These are phyloP conservation scores for Actinemys pallida DNA, from an alignment of 2,113 vertebrate species.

Conservation along the genomic window DNA sequence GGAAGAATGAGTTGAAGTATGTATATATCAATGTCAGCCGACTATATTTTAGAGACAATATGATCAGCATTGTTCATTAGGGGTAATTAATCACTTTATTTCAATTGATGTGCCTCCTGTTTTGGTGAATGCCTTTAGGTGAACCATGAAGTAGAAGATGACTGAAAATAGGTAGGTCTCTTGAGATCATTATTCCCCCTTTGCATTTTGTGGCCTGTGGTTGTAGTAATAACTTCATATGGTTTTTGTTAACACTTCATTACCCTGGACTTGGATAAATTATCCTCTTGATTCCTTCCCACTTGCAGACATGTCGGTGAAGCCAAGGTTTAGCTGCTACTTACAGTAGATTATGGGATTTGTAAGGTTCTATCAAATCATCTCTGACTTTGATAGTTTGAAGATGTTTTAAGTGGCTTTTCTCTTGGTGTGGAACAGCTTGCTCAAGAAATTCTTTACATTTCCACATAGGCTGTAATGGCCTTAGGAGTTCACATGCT, in stretches of 20 bases:
- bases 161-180: slow-evolving; percentile 75
- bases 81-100: slow-evolving; percentile 78
- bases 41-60: slow-evolving; percentile 76
- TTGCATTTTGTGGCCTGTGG: slow-evolving; percentile 79
- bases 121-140: slow-evolving; percentile 75
- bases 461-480: slow-evolving; percentile 65
- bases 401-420: slow-evolving; percentile 76
- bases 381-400: slow-evolving; percentile 79
- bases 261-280: slow-evolving; percentile 85
- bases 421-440: slow-evolving; percentile 34
- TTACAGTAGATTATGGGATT: slow-evolving; percentile 83
- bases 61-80: slow-evolving; percentile 79
- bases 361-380: slow-evolving; percentile 81
- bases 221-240: slow-evolving; percentile 85
- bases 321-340: slow-evolving; percentile 77
- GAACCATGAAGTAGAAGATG: slow-evolving; percentile 66
- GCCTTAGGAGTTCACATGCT: slow-evolving; percentile 61
- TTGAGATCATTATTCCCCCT: slow-evolving; percentile 73
- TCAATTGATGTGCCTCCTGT: slow-evolving; percentile 68
- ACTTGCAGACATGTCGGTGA: slow-evolving; percentile 76
- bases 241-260: slow-evolving; percentile 88
- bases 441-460: slow-evolving; percentile 69
- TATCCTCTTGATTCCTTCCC: slow-evolving; percentile 78
- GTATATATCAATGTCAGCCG: slow-evolving; percentile 76
- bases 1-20: slow-evolving; percentile 83